Conservation (phyloP, 2,797 vertebrate genomes). For the Chaetophractus vellerosus region DNA sequence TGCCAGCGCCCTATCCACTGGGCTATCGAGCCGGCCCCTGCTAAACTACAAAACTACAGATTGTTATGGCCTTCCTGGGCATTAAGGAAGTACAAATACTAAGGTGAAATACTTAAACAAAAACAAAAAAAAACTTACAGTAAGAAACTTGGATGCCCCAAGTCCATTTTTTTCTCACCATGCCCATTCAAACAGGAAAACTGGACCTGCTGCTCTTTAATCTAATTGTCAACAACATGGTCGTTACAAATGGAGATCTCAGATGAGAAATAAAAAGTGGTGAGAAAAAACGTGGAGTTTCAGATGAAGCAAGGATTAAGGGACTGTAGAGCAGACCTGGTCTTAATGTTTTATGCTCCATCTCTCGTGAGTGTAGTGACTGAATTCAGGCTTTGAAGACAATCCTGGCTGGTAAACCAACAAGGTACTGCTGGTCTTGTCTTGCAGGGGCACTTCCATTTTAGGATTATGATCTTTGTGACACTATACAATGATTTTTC, state of each 20-base stretch:
- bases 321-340: background rate
- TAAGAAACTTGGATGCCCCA: background rate
- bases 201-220: background rate
- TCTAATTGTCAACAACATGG: background rate
- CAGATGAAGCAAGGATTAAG: background rate
- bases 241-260: conserved; percentile 23
- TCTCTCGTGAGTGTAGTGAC: background rate
- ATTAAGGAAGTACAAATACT: background rate
- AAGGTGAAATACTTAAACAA: conserved; percentile 24
- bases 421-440: background rate
- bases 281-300: conserved; percentile 47
- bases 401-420: background rate
- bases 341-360: conserved; percentile 33
- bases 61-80: background rate
- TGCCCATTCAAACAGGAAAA: background rate
- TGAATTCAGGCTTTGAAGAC: conserved; percentile 38
- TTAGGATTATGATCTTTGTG: background rate
- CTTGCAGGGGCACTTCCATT: background rate
- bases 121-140: background rate
- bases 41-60: conserved; percentile 33
- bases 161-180: conserved; percentile 45
- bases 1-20: too few relatives aligned
- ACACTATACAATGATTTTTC: background rate
- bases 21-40: too few relatives aligned
- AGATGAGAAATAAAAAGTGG: conserved; percentile 3